These are phyloP conservation scores for Drosophila oshimai DNA, from an alignment of 1,140 invertebrate genomes.

Conservation along the genomic window DNA sequence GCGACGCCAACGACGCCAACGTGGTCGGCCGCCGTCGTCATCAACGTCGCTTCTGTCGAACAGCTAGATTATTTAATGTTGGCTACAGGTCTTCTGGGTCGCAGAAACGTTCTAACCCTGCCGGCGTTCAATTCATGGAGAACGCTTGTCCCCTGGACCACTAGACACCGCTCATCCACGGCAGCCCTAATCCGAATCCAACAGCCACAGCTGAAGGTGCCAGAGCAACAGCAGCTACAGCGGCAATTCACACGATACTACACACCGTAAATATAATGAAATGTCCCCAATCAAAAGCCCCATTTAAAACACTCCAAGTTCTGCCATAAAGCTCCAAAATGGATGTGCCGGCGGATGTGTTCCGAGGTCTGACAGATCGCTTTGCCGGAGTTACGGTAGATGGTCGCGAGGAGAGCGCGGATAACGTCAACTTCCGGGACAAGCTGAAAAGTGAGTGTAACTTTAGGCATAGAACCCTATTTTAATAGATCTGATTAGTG, in stretches of 20 bases:
- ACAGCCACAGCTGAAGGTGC: not conserved
- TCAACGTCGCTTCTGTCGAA: not conserved
- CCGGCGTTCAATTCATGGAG: constrained; percentile 49
- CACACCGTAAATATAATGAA: not conserved
- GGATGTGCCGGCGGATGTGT: constrained; percentile 74
- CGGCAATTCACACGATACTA: not conserved
- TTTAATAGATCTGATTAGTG: too few relatives aligned
- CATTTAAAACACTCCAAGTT: not conserved
- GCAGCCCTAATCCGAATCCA: not conserved
- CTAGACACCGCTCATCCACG: constrained; percentile 2
- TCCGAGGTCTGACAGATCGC: constrained; percentile 86
- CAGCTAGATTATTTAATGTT: constrained; percentile 64
- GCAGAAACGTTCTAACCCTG: constrained; percentile 25
- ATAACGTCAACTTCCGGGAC: constrained; percentile 83
- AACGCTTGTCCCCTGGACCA: constrained; percentile 2
- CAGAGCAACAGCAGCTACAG: not conserved
- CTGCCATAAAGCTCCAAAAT: constrained; percentile 33
- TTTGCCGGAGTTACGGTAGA: constrained; percentile 88
- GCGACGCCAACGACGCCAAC: constrained; percentile 17
- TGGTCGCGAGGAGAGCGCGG: constrained; percentile 83
- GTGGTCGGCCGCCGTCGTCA: constrained; percentile 5
- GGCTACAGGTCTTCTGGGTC: constrained; percentile 38
- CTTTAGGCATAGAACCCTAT: too few relatives aligned
- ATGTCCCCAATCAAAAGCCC: not conserved
- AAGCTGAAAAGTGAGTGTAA: constrained; percentile 85